Percentiles rank a stretch among this genome's conserved stretches.
Evolutionary conservation across 1,140 invertebrate genomes (phyloP).

Genomic region (Drosophila auraria): DNA sequence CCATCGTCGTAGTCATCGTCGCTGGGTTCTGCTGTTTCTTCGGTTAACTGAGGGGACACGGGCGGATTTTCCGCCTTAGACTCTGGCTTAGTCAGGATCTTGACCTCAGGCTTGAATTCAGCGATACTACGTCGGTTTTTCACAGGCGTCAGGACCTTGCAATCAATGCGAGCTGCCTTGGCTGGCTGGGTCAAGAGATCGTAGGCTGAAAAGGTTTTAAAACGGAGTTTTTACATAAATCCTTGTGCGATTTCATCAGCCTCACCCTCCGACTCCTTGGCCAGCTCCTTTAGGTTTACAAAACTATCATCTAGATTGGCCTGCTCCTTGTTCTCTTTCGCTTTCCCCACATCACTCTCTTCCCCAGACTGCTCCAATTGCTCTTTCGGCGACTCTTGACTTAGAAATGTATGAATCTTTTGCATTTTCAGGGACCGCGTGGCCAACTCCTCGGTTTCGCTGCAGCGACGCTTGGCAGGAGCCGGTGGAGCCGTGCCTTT

Average conservation of each 20-base stretch:
- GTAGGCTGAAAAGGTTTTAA: conserved; percentile 37
- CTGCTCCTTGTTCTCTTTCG: background rate
- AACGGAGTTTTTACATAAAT: background rate
- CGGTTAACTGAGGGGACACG: background rate
- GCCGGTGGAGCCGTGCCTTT: conserved; percentile 44
- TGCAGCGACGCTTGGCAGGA: conserved; percentile 59
- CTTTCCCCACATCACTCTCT: background rate
- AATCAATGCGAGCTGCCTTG: conserved; percentile 48
- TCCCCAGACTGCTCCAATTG: conserved; percentile 11
- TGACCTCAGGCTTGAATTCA: conserved; percentile 15
- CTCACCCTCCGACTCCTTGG: conserved; percentile 57
- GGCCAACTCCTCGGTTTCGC: conserved; percentile 58
- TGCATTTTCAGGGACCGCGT: conserved; percentile 67
- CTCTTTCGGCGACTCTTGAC: conserved; percentile 44
- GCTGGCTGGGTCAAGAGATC: conserved; percentile 44
- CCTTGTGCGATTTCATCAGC: background rate
- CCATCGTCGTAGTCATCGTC: conserved; percentile 37
- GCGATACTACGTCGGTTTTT: conserved; percentile 34
- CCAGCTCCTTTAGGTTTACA: conserved; percentile 52
- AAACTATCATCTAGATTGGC: conserved; percentile 40
- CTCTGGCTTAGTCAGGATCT: background rate
- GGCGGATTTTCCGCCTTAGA: background rate
- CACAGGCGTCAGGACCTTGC: conserved; percentile 52
- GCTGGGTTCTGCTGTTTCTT: conserved; percentile 17
- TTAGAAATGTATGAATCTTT: conserved; percentile 78